A percentile compares a stretch with the other conserved stretches of the same genome.
Evolutionary conservation across 1,140 invertebrate genomes (phyloP).

Genomic region (Drosophila gunungcola): DNA sequence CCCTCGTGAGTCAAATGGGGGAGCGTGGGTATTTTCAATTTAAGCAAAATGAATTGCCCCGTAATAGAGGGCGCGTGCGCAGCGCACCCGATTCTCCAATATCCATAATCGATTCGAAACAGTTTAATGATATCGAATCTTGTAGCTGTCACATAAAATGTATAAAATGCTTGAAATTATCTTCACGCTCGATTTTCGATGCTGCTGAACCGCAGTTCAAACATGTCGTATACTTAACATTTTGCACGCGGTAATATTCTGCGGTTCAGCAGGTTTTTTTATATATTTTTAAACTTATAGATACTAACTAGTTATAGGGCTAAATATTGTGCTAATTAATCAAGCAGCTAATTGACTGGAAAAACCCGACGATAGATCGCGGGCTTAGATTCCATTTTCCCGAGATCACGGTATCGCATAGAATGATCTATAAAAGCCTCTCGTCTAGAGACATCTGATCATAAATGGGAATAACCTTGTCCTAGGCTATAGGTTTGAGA

Average conservation of each 20-base stretch:
- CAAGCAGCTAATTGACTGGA: slow-evolving; percentile 62
- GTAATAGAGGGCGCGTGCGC: slow-evolving; percentile 77
- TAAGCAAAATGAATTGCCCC: slow-evolving; percentile 59
- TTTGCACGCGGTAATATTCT: slow-evolving; percentile 39
- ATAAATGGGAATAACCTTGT: slow-evolving; percentile 44
- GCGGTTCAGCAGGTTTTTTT: slow-evolving; percentile 39
- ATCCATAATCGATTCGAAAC: slow-evolving; percentile 68
- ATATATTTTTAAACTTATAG: slow-evolving; percentile 9
- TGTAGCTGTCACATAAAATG: slow-evolving; percentile 44
- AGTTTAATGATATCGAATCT: slow-evolving; percentile 74
- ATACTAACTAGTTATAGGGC: slow-evolving; percentile 43
- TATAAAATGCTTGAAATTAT: slow-evolving; percentile 33
- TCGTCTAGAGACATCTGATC: slow-evolving; percentile 15
- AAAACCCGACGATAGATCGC: slow-evolving; percentile 53
- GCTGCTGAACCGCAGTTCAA: slow-evolving; percentile 29
- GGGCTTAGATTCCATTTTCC: slow-evolving; percentile 34
- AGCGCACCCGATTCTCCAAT: slow-evolving; percentile 65
- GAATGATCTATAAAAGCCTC: slow-evolving; percentile 23
- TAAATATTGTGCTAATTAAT: slow-evolving; percentile 69
- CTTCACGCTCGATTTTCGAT: slow-evolving; percentile 25
- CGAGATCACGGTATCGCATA: slow-evolving; percentile 8
- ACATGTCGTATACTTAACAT: slow-evolving; percentile 48
- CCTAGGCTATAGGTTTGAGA: background rate
- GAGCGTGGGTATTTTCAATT: slow-evolving; percentile 65
- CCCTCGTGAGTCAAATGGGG: slow-evolving; percentile 33